These are phyloP conservation scores for Bombylius discolor DNA, from an alignment of 2,888 invertebrate genomes.

Conservation along the genomic window DNA sequence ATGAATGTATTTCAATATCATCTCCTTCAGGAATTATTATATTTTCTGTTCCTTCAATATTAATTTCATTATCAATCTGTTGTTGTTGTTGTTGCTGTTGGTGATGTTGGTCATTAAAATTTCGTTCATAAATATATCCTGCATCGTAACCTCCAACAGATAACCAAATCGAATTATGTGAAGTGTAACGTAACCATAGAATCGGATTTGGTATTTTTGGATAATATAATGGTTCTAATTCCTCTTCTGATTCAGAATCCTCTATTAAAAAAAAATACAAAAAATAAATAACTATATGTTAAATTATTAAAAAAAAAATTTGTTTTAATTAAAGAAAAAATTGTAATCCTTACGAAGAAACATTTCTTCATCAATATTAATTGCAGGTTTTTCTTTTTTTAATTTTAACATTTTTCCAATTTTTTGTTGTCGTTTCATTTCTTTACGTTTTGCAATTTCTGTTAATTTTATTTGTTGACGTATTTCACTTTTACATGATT, in stretches of 20 bases:
- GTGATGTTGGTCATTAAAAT: not conserved
- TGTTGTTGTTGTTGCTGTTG: too few species aligned
- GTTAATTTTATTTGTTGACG: conserved; percentile 44
- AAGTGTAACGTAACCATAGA: conserved; percentile 44
- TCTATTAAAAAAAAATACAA: conserved; percentile 23
- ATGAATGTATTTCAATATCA: conserved; percentile 45
- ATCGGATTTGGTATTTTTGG: conserved; percentile 46
- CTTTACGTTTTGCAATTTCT: conserved; percentile 41
- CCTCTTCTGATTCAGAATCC: conserved; percentile 44
- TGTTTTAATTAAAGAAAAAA: not conserved
- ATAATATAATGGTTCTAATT: conserved; percentile 40
- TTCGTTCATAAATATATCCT: conserved; percentile 52
- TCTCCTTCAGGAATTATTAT: conserved; percentile 41
- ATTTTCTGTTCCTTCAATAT: conserved; percentile 36
- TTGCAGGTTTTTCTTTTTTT: conserved; percentile 43
- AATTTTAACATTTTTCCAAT: conserved; percentile 45
- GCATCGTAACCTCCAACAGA: conserved; percentile 53
- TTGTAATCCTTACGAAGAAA: conserved; percentile 44
- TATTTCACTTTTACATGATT: conserved; percentile 47
- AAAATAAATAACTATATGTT: too few species aligned
- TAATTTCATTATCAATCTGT: too few species aligned
- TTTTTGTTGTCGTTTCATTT: conserved; percentile 40
- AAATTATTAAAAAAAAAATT: not conserved
- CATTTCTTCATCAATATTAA: conserved; percentile 46
- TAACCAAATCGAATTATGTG: conserved; percentile 43